Evolutionary conservation across 2,113 vertebrate species (phyloP), one percentile per base, ranked within the genome.

Genomic region (Tringa solitaria): DNA sequence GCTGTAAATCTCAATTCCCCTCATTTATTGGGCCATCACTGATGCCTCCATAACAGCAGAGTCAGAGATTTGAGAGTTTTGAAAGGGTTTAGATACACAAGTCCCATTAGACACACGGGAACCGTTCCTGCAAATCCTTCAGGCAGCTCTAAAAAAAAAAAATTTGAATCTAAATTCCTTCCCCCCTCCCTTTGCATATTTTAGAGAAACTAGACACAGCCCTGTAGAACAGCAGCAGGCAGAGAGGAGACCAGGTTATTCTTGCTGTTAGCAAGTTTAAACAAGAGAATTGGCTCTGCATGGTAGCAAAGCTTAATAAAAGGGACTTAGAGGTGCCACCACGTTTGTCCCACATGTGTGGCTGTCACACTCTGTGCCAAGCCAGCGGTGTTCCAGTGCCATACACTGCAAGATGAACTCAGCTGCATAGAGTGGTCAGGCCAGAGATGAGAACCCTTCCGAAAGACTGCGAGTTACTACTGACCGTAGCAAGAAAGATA

Each of bases 1-100:
- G 57, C 84, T 83, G 37, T 43, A 91, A 96, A 67, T 90, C 93
- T 84, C 93, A 93, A 51, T 94, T 87, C 63, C 61, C 26, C 54
- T 95, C 86, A 94, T 89, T 95, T 95, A 82, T 6, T 69, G 74
- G 87, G 94, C 63, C 59, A 83, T 92, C 77, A 77, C 0, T 65
- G 77, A 80, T 65, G 67, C 45, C 37, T 95, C 67, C 61, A 70
- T 45, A 92, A 73, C 37, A 86, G 76, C 83, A 89, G 35, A 95
- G 77, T 27, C 80, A 65, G 80, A 87, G 92, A 95, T 93, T 43
- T 94, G 41, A 22, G 81, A 59, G 45, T 64, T 93, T 91, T 87
- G 37, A 73, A 84, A 65, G 78, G 78, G 70, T 85, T 95, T 96
- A 95, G 80, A 83, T n/a, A 33, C 61, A 82, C 22, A 67, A 94